Conservation (phyloP, 2,888 invertebrate genomes). For the Chrysolina oricalcia region DNA sequence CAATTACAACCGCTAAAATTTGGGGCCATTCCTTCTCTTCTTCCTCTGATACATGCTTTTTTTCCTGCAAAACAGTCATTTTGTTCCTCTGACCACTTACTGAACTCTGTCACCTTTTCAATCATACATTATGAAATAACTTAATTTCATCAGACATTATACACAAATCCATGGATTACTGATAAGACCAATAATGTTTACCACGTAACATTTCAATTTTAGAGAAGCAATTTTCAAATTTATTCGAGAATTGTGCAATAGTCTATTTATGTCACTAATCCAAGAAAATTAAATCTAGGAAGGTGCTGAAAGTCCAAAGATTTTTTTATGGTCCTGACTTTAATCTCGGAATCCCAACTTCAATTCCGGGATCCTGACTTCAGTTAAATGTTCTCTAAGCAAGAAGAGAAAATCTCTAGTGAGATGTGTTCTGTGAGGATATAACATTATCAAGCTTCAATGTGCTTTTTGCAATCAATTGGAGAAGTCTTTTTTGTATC, state of each 20-base stretch:
- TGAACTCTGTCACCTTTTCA: neutral
- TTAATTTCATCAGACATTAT: constrained; percentile 1
- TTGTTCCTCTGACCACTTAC: neutral
- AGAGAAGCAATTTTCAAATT: neutral
- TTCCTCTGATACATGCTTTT: neutral
- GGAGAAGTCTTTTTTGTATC: no score
- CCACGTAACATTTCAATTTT: neutral
- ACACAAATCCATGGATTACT: neutral
- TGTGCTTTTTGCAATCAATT: no score
- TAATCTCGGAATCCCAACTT: no score
- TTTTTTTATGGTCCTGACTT: no score
- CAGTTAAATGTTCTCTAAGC: no score
- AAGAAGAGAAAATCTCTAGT: no score
- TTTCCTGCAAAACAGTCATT: neutral
- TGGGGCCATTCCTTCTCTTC: constrained; percentile 23
- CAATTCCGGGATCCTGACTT: no score
- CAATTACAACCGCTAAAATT: constrained; percentile 27
- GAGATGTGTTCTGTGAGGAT: no score
- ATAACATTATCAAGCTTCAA: no score
- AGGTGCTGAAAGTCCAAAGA: no score
- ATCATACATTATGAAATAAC: neutral
- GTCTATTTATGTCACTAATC: neutral
- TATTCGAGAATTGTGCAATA: neutral
- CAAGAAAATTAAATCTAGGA: no score
- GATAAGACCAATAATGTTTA: constrained; percentile 4